Evolutionary conservation across 2,888 invertebrate species (phyloP).

Genomic region (Drosophila maculinotata): DNA sequence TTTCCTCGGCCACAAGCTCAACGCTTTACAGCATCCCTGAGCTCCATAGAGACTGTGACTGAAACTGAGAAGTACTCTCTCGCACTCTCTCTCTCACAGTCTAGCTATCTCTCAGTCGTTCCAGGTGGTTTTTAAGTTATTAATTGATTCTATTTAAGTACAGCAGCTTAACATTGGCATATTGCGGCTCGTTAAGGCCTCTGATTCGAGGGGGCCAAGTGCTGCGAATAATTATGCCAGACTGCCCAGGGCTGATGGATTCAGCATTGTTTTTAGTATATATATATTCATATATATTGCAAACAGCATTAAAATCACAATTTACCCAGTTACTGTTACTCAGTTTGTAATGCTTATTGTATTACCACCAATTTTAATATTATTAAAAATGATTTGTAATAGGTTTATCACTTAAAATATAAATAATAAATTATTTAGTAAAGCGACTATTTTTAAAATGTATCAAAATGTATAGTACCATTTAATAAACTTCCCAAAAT

Average conservation of each 20-base stretch:
- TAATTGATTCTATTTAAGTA: constrained; percentile 81
- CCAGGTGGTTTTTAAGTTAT: constrained; percentile 79
- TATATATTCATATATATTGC: too few species aligned
- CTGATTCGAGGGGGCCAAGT: constrained; percentile 1
- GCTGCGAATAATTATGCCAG: constrained; percentile 21
- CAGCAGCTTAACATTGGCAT: constrained; percentile 72
- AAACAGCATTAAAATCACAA: too few species aligned
- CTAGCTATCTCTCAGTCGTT: constrained; percentile 5
- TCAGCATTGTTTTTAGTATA: background rate
- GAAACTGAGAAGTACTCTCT: constrained; percentile 15
- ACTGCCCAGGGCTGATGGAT: constrained; percentile 2
- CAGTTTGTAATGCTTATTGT: too few species aligned
- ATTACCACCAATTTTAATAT: too few species aligned
- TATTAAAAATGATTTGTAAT: too few species aligned
- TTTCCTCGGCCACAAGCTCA: constrained; percentile 55
- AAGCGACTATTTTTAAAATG: too few species aligned
- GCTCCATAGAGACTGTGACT: constrained; percentile 1
- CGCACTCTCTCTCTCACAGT: background rate
- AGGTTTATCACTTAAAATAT: too few species aligned
- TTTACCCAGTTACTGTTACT: too few species aligned
- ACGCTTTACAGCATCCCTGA: constrained; percentile 15
- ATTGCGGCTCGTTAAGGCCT: constrained; percentile 62
- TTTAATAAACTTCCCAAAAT: too few species aligned
- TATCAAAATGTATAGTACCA: too few species aligned
- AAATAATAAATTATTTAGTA: too few species aligned